Conservation (phyloP, 1,140 invertebrate species). For the Halesus radiatus region DNA sequence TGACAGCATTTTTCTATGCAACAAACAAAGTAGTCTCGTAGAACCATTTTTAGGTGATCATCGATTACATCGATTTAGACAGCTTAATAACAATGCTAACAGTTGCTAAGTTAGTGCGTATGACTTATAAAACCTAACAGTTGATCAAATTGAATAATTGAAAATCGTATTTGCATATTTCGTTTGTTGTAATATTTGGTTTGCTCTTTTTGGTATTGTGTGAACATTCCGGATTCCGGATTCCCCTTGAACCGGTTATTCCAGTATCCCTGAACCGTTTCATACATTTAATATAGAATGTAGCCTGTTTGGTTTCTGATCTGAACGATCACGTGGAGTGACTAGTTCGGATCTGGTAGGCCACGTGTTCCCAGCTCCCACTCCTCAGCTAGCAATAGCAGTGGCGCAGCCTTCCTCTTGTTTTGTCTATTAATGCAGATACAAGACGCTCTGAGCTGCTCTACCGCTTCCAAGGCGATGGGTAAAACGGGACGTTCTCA, state of each 20-base stretch:
- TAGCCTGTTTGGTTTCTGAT: background rate
- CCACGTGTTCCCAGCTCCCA: slow-evolving; percentile 8
- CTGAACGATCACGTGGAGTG: background rate
- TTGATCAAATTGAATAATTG: slow-evolving; percentile 19
- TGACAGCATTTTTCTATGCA: no score
- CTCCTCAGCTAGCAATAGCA: background rate
- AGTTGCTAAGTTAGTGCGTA: no score
- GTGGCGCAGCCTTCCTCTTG: slow-evolving; percentile 16
- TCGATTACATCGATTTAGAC: no score
- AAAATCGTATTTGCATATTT: slow-evolving; percentile 22
- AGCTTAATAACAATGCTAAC: no score
- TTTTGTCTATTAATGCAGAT: background rate
- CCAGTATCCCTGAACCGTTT: slow-evolving; percentile 23
- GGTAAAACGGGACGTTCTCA: background rate
- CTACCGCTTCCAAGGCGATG: background rate
- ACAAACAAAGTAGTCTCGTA: no score
- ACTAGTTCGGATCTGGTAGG: slow-evolving; percentile 19
- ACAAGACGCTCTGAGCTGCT: background rate
- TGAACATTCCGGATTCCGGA: slow-evolving; percentile 23
- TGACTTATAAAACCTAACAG: background rate
- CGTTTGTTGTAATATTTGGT: slow-evolving; percentile 5
- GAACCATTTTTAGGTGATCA: no score
- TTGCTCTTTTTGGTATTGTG: slow-evolving; percentile 26
- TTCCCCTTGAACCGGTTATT: slow-evolving; percentile 25
- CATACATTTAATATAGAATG: background rate